Evolutionary conservation across 1,140 invertebrate species (phyloP).

Genomic region (Apolygus lucorum): DNA sequence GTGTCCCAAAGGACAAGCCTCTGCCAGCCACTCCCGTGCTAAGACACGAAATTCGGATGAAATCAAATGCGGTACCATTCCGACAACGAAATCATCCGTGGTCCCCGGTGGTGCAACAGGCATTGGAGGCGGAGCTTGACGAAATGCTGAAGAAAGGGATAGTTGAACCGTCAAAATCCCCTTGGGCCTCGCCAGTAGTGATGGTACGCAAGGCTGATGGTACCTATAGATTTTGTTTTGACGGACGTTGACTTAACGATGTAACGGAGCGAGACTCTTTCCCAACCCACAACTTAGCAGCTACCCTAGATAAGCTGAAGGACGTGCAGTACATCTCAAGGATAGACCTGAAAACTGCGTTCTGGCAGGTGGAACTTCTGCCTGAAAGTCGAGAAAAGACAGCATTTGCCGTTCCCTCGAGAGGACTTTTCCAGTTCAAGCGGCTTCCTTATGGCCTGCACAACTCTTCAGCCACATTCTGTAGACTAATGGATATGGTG

Average conservation of each 20-base stretch:
- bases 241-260: constrained; percentile 41
- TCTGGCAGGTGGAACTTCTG: constrained; percentile 31
- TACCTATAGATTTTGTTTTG: constrained; percentile 41
- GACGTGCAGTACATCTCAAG: constrained; percentile 34
- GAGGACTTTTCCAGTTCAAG: constrained; percentile 36
- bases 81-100: constrained; percentile 27
- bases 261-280: constrained; percentile 37
- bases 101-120: constrained; percentile 8
- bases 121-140: constrained; percentile 29
- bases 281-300: constrained; percentile 32
- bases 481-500: constrained; percentile 34
- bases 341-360: constrained; percentile 35
- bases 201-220: constrained; percentile 46
- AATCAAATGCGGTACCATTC: constrained; percentile 16
- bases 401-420: constrained; percentile 30
- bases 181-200: constrained; percentile 43
- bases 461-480: constrained; percentile 35
- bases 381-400: constrained; percentile 23
- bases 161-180: constrained; percentile 39
- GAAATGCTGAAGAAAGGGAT: constrained; percentile 37
- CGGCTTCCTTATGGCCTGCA: constrained; percentile 39
- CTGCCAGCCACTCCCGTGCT: too few species aligned
- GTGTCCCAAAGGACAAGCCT: too few species aligned
- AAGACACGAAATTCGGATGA: too few species aligned
- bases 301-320: constrained; percentile 36